Evolutionary conservation across 2,888 invertebrate genomes (phyloP), one percentile per base, ranked within the genome.

Genomic region (Apomyelois bistriatella): DNA sequence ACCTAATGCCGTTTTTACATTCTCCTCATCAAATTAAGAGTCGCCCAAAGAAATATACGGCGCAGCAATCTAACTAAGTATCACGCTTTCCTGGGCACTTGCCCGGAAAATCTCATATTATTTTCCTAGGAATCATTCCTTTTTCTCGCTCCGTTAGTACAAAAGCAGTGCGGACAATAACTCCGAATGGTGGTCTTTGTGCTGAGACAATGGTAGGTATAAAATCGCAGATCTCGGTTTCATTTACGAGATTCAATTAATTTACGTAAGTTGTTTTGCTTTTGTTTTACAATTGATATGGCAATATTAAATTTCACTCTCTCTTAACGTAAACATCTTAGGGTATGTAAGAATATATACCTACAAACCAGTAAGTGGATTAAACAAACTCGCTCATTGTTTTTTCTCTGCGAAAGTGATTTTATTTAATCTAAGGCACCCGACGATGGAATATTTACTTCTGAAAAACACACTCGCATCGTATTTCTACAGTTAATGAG

Each of bases 11-110:
- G 68, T 79, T 82, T 83, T 82, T 81, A 81, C 80, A 79, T 78
- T 75, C 74, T 65, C 63, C 72, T 80, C 80, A 79, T 83, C 78
- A 81, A 82, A 83, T 84, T 82, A 84, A 82, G 76, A 76, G 72
- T 65, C 69, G 63, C 65, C 64, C 70, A 68, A 72, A 78, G 75
- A 76, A 79, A 76, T 79, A 75, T 79, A 75, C 69, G 74, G 72
- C 72, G 69, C 66, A 66, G 76, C 74, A 79, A 82, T 82, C 75
- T 76, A 71, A 70, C 74, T 76, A 67, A 72, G 68, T 68, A 69
- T 65, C 59, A 55, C 62, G 69, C 71, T 74, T 73, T 74, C 72
- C 71, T 65, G 65, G 62, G 64, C 69, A 61, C 67, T 73, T 70
- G 65, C 63, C 56, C 64, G 68, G 70, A 74, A 76, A 82, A 78